Evolutionary conservation across 1,140 invertebrate genomes (phyloP).

Genomic region (Ostrea edulis): DNA sequence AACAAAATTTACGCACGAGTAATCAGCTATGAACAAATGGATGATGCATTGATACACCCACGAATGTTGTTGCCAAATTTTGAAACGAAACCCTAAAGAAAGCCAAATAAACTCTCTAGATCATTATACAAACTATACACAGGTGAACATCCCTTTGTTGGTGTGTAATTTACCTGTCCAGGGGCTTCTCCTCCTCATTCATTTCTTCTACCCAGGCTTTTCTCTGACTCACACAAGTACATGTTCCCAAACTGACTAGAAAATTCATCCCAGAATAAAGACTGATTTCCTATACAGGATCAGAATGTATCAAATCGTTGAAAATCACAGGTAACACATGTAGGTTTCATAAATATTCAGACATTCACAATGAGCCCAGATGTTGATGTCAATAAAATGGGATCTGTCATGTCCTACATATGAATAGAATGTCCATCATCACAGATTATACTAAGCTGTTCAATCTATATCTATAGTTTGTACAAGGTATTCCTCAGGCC

Average conservation of each 20-base stretch:
- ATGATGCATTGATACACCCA: too few relatives aligned
- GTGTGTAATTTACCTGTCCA: constrained; percentile 18
- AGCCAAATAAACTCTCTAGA: too few relatives aligned
- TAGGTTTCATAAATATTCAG: not conserved
- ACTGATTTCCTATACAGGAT: not conserved
- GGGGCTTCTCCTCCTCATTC: constrained; percentile 21
- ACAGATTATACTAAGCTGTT: not conserved
- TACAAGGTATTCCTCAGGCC: not conserved
- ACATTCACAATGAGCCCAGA: constrained; percentile 5
- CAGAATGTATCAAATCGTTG: not conserved
- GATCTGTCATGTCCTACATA: not conserved
- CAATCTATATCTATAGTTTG: not conserved
- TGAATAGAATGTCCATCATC: not conserved
- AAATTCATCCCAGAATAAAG: constrained; percentile 13
- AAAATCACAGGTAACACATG: not conserved
- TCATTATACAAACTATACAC: too few relatives aligned
- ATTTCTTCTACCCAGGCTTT: constrained; percentile 19
- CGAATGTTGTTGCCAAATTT: too few relatives aligned
- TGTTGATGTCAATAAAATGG: not conserved
- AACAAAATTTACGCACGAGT: not conserved
- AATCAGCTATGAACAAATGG: too few relatives aligned
- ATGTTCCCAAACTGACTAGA: constrained; percentile 41
- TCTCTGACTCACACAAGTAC: constrained; percentile 33
- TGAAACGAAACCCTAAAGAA: too few relatives aligned
- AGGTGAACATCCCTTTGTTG: not conserved